Base-by-base conservation (phyloP, 2,797 vertebrate species). In the Columba guinea region DNA sequence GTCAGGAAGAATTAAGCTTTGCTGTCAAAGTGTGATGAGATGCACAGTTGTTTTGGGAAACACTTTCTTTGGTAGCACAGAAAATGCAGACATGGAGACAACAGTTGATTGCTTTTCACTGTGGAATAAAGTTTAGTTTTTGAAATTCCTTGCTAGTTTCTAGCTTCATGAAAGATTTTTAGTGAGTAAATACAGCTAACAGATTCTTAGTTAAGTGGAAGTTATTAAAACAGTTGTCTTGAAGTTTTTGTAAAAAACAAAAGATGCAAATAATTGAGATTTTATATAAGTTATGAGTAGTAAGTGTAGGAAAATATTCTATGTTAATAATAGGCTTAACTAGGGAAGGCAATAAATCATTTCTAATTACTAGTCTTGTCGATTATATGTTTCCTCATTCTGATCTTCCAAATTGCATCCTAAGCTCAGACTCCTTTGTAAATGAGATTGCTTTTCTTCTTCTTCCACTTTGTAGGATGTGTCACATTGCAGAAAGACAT, bases 341-440 rank as follows among this genome's bases (percentile, higher is more conserved):
- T 77, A 84, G 89, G 62, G 70, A 94, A 96, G 80, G 89, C 95
- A 96, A 94, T 91, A 97, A 94, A 95, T 95, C 30, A 87, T 62
- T 95, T 87, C 82, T 97, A 94, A 96, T 96, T 96, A 68, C 46
- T 93, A 82, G 82, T 58, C 73, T 83, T 65, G 73, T 78, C 44
- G 8, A 91, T 90, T 93, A 92, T 81, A 80, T 76, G 84, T 95
- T 96, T 89, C 84, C 63, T 88, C 63, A 24, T 90, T 78, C 84
- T 93, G 67, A 91, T 94, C 69, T 94, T 80, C 82, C 75, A 55
- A 92, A 95, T 65, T 93, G 76, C 80, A 74, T 93, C 84, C 46
- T 69, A 56, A 88, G 63, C 56, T 96, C 93, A 81, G 81, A 18
- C 37, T 83, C 41, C 84, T 94, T 94, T 88, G 84, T 62, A 77